Conservation (phyloP, 2,888 invertebrate species). For the Apamea anceps region DNA sequence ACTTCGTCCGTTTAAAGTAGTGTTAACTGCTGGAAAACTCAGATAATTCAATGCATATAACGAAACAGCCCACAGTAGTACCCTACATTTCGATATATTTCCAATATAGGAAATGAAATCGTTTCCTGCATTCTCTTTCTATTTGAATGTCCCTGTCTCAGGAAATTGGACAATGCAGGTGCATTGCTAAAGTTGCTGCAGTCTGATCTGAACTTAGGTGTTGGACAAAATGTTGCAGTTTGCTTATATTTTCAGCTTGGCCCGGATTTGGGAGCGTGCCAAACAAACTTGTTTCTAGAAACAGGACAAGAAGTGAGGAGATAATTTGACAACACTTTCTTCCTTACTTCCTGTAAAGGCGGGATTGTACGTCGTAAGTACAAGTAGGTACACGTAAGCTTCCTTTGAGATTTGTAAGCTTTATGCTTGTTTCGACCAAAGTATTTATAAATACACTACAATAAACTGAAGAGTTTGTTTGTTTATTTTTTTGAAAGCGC, state of each 20-base stretch:
- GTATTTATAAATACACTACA: not conserved
- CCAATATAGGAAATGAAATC: constrained; percentile 17
- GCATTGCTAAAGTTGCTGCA: not conserved
- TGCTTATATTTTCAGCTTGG: not conserved
- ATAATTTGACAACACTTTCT: constrained; percentile 5
- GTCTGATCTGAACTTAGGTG: no score
- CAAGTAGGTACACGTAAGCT: not conserved
- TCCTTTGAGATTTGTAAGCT: not conserved
- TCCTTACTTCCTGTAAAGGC: not conserved
- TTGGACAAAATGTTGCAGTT: constrained; percentile 13
- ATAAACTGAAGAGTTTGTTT: no score
- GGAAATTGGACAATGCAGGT: constrained; percentile 17
- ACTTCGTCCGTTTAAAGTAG: not conserved
- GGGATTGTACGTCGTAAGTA: not conserved
- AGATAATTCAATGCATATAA: not conserved
- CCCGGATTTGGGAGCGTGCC: constrained; percentile 2
- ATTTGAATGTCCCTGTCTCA: constrained; percentile 1
- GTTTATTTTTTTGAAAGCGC: no score
- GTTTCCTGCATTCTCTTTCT: constrained; percentile 15
- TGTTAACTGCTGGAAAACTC: no score
- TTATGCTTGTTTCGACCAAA: not conserved
- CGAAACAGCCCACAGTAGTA: no score
- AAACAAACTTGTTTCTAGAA: constrained; percentile 7
- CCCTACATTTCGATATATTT: constrained; percentile 1
- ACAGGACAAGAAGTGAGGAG: not conserved